These are phyloP conservation scores for Acanthosepion pharaonis DNA, from an alignment of 2,888 invertebrate genomes.

Conservation along the genomic window DNA sequence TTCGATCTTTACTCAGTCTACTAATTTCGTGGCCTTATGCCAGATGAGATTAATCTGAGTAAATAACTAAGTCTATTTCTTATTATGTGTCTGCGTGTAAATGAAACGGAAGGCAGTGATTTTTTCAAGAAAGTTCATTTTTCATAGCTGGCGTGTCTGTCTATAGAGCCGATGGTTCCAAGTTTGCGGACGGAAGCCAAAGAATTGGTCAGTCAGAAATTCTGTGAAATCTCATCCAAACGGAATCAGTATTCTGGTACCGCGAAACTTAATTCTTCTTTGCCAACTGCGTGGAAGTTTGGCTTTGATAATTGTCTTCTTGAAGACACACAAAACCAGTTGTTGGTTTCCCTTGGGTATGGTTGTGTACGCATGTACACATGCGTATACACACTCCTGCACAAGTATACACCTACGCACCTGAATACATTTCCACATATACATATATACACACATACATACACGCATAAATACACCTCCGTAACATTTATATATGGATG, in stretches of 20 bases:
- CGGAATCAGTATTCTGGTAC: not conserved
- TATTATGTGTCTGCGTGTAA: not conserved
- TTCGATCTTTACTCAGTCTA: not conserved
- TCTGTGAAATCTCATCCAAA: not conserved
- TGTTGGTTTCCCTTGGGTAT: not conserved
- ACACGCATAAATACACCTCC: no score
- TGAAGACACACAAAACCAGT: not conserved
- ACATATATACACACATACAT: no score
- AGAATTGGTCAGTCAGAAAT: not conserved
- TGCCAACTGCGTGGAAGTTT: not conserved
- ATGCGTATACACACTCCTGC: not conserved
- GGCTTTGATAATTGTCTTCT: not conserved
- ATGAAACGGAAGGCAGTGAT: not conserved
- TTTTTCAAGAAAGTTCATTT: not conserved
- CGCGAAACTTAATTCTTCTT: not conserved
- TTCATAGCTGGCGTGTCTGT: no score
- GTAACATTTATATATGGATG: no score
- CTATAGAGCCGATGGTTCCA: not conserved
- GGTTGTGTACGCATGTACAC: not conserved
- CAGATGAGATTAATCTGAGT: not conserved
- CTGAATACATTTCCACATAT: no score
- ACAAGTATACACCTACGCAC: not conserved
- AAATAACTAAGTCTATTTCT: not conserved
- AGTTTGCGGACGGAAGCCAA: not conserved
- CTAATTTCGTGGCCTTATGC: not conserved